Conservation (phyloP, 1,140 invertebrate species). For the Macrotrachela quadricornifera region DNA sequence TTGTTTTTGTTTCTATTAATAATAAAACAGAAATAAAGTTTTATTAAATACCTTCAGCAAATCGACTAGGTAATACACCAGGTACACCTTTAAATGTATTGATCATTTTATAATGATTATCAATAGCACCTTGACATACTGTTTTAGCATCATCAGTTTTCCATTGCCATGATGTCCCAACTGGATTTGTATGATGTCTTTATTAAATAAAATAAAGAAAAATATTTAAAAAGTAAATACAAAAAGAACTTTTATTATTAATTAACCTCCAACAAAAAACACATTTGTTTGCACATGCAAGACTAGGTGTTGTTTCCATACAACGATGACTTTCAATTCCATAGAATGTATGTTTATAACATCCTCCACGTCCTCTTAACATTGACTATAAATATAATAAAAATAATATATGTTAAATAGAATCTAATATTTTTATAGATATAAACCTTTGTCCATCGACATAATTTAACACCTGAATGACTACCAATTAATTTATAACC, state of each 20-base stretch:
- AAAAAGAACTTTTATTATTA: neutral
- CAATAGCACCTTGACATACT: slow-evolving; percentile 36
- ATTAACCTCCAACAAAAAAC: slow-evolving; percentile 43
- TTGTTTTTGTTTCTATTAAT: too few species aligned
- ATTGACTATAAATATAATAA: slow-evolving; percentile 21
- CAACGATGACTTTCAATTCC: slow-evolving; percentile 43
- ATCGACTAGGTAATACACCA: slow-evolving; percentile 35
- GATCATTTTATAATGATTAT: slow-evolving; percentile 39
- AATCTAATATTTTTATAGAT: too few species aligned
- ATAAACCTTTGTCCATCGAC: slow-evolving; percentile 40
- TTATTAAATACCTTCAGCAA: slow-evolving; percentile 34
- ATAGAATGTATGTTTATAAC: slow-evolving; percentile 47
- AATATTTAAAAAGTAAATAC: too few species aligned
- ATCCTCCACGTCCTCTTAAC: slow-evolving; percentile 41
- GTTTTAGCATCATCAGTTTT: slow-evolving; percentile 39
- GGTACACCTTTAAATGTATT: slow-evolving; percentile 42
- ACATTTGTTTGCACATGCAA: slow-evolving; percentile 47
- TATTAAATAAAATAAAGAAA: too few species aligned
- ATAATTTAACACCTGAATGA: slow-evolving; percentile 44
- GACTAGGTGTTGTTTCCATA: slow-evolving; percentile 43
- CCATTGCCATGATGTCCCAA: slow-evolving; percentile 46
- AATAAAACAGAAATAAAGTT: too few species aligned
- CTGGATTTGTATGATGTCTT: slow-evolving; percentile 44
- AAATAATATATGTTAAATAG: too few species aligned
- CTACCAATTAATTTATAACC: slow-evolving; percentile 41